These are phyloP conservation scores for Timema podura DNA, from an alignment of 2,888 invertebrate species.

Conservation along the genomic window DNA sequence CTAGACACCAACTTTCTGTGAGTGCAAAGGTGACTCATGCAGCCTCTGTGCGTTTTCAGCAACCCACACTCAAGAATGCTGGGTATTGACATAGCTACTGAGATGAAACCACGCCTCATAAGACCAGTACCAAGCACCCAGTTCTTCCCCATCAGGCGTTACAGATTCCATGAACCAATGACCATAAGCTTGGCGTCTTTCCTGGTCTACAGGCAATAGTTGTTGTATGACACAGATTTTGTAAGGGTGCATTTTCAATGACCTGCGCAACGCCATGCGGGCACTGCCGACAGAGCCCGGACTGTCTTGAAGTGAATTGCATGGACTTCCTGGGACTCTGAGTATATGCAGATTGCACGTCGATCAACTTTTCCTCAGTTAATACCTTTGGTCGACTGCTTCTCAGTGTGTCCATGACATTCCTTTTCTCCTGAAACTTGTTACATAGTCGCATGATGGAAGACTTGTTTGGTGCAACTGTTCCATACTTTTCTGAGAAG, in stretches of 20 bases:
- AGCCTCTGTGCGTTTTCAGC: slow-evolving; percentile 11
- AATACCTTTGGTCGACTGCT: slow-evolving; percentile 3
- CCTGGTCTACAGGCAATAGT: neutral
- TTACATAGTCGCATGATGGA: neutral
- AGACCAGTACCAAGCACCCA: slow-evolving; percentile 16
- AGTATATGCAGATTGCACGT: neutral
- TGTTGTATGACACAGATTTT: slow-evolving; percentile 3
- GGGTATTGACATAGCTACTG: neutral
- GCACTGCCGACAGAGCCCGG: neutral
- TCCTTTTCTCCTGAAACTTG: slow-evolving; percentile 7
- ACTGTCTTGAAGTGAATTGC: too few species aligned
- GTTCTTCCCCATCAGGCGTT: slow-evolving; percentile 13
- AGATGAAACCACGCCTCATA: slow-evolving; percentile 10
- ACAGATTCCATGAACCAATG: slow-evolving; percentile 6
- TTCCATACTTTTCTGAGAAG: neutral
- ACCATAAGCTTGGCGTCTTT: slow-evolving; percentile 9
- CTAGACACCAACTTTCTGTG: slow-evolving; percentile 23
- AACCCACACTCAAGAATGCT: slow-evolving; percentile 1
- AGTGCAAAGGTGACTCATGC: slow-evolving; percentile 21
- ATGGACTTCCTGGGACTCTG: neutral
- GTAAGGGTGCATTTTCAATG: neutral
- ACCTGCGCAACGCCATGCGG: neutral
- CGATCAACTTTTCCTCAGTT: neutral
- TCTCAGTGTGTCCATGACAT: neutral
- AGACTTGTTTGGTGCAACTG: slow-evolving; percentile 13